A percentile compares a stretch with the other conserved stretches of the same genome.
phyloP scores from a whole-genome alignment of 2,888 invertebrate genomes.

The Pterostichus madidus region DNA sequence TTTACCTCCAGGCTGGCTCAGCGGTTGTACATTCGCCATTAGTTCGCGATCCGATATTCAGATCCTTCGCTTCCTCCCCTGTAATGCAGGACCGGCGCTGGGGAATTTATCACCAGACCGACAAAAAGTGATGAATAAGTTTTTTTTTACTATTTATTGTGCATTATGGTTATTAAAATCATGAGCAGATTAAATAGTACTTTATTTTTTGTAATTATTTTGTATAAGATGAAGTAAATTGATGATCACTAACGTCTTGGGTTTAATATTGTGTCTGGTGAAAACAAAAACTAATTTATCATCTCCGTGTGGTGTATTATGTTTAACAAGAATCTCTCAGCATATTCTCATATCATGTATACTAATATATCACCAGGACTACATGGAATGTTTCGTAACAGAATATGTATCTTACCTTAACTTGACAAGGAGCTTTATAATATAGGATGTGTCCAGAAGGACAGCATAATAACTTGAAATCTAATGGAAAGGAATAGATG shows the following conservation, averaged over 20 bases:
- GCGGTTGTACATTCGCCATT: slow-evolving; percentile 45
- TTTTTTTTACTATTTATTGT: not conserved
- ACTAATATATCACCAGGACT: slow-evolving; percentile 2
- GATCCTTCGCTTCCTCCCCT: slow-evolving; percentile 31
- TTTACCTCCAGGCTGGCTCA: slow-evolving; percentile 24
- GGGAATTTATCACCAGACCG: not conserved
- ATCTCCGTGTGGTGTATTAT: not conserved
- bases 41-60: slow-evolving; percentile 45
- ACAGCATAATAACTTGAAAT: too few species aligned
- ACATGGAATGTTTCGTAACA: not conserved
- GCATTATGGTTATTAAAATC: not conserved
- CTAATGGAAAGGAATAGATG: too few species aligned
- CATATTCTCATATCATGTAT: slow-evolving; percentile 22
- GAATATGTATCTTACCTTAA: too few species aligned
- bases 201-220: slow-evolving; percentile 15
- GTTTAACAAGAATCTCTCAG: not conserved
- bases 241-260: not conserved
- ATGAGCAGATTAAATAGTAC: not conserved
- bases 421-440: too few species aligned
- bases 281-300: slow-evolving; percentile 16
- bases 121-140: too few species aligned
- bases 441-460: too few species aligned
- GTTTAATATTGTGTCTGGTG: not conserved
- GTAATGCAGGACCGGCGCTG: not conserved
- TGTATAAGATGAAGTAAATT: not conserved